Evolutionary conservation across 2,113 vertebrate genomes (phyloP), one percentile per base, ranked within the genome.

Genomic region (Sander vitreus): DNA sequence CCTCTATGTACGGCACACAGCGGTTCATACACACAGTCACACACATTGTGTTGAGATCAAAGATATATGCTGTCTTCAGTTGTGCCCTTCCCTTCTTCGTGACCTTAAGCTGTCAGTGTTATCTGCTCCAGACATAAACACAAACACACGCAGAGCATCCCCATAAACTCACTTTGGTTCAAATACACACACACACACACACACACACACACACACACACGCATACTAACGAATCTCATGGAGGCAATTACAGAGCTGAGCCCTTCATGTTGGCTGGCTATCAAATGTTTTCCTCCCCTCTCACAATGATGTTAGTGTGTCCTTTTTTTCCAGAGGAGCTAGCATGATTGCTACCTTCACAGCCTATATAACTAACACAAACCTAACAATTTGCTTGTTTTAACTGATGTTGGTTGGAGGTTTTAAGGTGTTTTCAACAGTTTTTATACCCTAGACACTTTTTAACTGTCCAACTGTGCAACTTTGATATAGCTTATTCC

Each of bases 91-190:
- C 86, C 75, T 91, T 93, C 78, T 88, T 86, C 87, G 82, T 92
- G 93, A 93, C 91, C 91, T 93, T 90, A 93, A 93, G 88, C 89
- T 93, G 91, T 86, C 91, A 76, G 86, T 88, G 83, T 90, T 93
- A 92, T 93, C 90, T 87, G 71, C 82, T 65, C 73, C 58, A 91
- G 81, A 90, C 85, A 85, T 80, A 70, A 71, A 74, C 81, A 82
- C 73, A 74, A 62, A 80, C 83, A 86, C 80, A 88, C 75, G 79
- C 60, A 55, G 54, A 65, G 57, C 55, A 89, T 54, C 53, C 51
- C 75, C 43, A 67, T 59, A 64, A 72, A 85, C 75, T 73, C 68
- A 36, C 66, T 87, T 80, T 80, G 74, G 72, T 50, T 79, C 78
- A 81, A 62, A 90, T 43, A 11, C 58, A 45, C 47, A 45, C 47